A percentile compares a stretch with the other conserved stretches of the same genome.
Conservation (phyloP, 2,888 invertebrate species). For the Ophion ventricosus region DNA sequence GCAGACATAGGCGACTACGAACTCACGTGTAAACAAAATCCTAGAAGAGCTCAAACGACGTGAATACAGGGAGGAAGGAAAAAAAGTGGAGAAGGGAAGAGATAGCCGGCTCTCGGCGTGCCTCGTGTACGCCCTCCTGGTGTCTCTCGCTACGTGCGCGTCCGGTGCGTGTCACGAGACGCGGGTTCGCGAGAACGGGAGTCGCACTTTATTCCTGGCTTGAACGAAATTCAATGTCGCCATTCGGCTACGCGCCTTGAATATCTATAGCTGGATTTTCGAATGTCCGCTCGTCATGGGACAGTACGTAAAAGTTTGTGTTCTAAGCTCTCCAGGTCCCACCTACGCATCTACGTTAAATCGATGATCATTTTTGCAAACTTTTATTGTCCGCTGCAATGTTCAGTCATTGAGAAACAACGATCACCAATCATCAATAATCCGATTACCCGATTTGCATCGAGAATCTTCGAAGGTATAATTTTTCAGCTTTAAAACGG, state of each 20-base stretch:
- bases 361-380: no score
- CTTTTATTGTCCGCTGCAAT: no score
- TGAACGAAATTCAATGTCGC: constrained; percentile 69
- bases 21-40: constrained; percentile 52
- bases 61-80: constrained; percentile 33
- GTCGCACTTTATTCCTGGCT: constrained; percentile 61
- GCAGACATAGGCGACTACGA: constrained; percentile 17
- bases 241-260: constrained; percentile 62
- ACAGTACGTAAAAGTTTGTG: constrained; percentile 2
- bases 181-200: constrained; percentile 35
- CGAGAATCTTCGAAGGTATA: no score
- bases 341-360: neutral
- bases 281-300: constrained; percentile 11
- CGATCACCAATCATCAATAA: no score
- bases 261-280: constrained; percentile 55
- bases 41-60: constrained; percentile 56
- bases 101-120: constrained; percentile 43
- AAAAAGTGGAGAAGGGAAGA: constrained; percentile 55
- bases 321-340: neutral
- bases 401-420: no score
- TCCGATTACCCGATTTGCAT: no score
- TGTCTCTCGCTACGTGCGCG: constrained; percentile 62
- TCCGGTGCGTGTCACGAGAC: constrained; percentile 51
- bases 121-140: constrained; percentile 36
- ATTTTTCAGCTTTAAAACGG: no score